Conservation (phyloP, 2,113 vertebrate genomes). For the Delphinapterus leucas region DNA sequence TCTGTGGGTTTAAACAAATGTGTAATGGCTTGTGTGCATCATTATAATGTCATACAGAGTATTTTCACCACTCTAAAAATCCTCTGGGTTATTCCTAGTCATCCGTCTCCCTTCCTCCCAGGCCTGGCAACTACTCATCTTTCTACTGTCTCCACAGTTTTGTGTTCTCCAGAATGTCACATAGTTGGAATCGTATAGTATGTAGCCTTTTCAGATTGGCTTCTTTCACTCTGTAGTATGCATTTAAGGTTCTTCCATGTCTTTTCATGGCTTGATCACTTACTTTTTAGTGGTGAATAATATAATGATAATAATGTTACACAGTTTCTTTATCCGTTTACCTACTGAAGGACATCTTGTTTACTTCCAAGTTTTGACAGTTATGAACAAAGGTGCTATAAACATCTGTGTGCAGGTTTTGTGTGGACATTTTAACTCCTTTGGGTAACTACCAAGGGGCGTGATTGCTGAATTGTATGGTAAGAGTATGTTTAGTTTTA, state of each 20-base stretch:
- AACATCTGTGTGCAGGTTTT: background rate
- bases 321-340: background rate
- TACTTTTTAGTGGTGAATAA: background rate
- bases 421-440: background rate
- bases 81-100: background rate
- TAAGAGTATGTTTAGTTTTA: background rate
- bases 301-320: background rate
- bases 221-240: background rate
- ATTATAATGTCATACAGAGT: background rate
- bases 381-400: background rate
- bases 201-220: background rate
- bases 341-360: background rate
- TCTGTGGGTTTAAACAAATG: background rate
- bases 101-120: background rate
- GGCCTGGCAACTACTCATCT: background rate
- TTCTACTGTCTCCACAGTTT: background rate
- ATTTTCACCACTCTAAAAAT: background rate
- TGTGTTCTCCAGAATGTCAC: background rate
- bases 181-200: background rate
- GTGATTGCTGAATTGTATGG: background rate
- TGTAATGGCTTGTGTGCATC: background rate
- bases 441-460: background rate
- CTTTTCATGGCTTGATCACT: background rate
- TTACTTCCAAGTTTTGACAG: background rate
- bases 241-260: background rate